Evolutionary conservation across 2,113 vertebrate species (phyloP).

Genomic region (Cynocephalus volans): DNA sequence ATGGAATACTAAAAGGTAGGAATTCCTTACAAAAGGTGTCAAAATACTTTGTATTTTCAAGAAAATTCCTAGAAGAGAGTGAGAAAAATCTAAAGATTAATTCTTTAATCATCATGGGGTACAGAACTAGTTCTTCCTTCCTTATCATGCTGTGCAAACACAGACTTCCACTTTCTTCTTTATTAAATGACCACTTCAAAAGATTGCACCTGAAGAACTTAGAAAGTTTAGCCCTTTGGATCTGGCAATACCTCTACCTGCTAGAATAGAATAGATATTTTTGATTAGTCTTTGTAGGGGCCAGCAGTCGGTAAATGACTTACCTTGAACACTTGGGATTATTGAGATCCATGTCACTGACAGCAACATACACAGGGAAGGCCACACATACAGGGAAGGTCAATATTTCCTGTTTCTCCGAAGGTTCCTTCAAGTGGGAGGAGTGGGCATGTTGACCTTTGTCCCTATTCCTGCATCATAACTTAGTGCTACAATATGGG

Average conservation of each 20-base stretch:
- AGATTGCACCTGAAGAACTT: not conserved
- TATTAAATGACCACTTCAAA: slow-evolving; percentile 59
- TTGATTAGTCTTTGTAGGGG: not conserved
- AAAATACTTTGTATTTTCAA: slow-evolving; percentile 49
- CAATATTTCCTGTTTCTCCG: slow-evolving; percentile 21
- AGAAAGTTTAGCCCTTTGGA: slow-evolving; percentile 44
- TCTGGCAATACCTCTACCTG: slow-evolving; percentile 36
- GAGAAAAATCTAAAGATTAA: slow-evolving; percentile 48
- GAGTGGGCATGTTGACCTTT: not conserved
- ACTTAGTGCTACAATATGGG: not conserved
- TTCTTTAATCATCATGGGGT: slow-evolving; percentile 26
- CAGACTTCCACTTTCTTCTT: slow-evolving; percentile 46
- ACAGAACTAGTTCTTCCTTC: slow-evolving; percentile 19
- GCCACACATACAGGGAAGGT: not conserved
- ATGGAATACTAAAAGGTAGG: slow-evolving; percentile 36
- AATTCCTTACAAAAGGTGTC: slow-evolving; percentile 65
- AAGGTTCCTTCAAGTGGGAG: slow-evolving; percentile 48
- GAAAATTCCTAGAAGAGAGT: slow-evolving; percentile 64
- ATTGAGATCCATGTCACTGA: slow-evolving; percentile 51
- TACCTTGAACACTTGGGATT: slow-evolving; percentile 48
- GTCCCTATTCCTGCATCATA: slow-evolving; percentile 45
- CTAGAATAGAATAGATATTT: not conserved
- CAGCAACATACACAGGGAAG: not conserved
- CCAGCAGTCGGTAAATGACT: not conserved
- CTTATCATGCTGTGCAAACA: slow-evolving; percentile 36